Conservation (phyloP, 2,113 vertebrate species). For the Pterocles gutturalis region DNA sequence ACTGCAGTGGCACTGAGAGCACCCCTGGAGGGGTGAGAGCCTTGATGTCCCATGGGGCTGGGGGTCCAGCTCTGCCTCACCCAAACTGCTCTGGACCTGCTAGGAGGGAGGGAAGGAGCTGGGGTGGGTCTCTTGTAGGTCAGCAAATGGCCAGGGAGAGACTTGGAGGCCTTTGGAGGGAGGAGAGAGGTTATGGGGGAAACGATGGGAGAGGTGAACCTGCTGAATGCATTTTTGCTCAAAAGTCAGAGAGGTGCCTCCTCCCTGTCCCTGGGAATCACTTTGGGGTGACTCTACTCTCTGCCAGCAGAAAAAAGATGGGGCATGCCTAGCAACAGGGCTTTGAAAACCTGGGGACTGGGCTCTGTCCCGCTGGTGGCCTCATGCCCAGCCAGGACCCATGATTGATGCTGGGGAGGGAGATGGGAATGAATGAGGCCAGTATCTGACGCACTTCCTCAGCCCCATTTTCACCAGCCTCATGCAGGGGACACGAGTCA, state of each 20-base stretch:
- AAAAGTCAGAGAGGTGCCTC: neutral
- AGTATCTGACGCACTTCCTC: neutral
- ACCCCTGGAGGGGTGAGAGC: neutral
- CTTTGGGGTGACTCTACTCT: neutral
- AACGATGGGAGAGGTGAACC: accelerated
- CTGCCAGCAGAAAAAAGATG: neutral
- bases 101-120: neutral
- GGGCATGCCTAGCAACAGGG: accelerated
- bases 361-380: neutral
- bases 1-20: accelerated
- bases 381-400: neutral
- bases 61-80: neutral
- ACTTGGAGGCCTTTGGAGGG: neutral
- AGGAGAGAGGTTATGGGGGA: neutral
- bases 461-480: neutral
- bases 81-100: neutral
- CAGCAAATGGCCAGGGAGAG: neutral
- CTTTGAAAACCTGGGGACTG: neutral
- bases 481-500: neutral
- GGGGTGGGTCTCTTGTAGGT: neutral
- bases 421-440: accelerated
- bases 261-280: neutral
- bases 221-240: neutral
- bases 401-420: neutral
- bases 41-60: neutral